Base-by-base conservation (phyloP, 2,888 invertebrate species). In the Dascillus cervinus region DNA sequence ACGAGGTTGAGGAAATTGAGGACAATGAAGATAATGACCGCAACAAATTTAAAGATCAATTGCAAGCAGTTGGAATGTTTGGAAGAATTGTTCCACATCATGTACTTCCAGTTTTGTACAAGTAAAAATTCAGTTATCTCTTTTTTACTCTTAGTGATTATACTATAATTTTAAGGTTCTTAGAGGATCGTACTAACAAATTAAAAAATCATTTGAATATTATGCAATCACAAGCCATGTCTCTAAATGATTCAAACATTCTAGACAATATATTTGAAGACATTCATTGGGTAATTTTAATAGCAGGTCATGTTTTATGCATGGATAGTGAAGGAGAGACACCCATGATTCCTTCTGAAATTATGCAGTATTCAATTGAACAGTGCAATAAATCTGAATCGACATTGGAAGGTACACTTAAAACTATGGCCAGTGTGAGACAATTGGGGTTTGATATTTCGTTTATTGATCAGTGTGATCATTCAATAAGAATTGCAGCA, bases 211-310 rank as follows among this genome's bases (percentile, higher is more conserved):
- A 60, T 37, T 49, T 67, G 9, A 57, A 59, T 35, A 39, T 49
- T 9, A 62, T 66, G 58, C 60, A 58, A 44, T 47, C 52, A 1
- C 57, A 58, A 12, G 57, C 64, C 3, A 61, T 64, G 58, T 60
- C 57, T 15, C 46, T 64, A 14, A 50, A 55, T 14, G 62, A 64
- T 39, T 53, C 62, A 2, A 42, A 50, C 8, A 31, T 44, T 11
- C 37, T 87, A 13, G 71, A 77, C 35, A 72, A 69, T 27, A 64
- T 91, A 15, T 88, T 86, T 55, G 92, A 94, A 66, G 91, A 92
- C 64, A 64, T 92, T 11, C 90, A 92, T 60, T 94, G 92, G 94
- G 72, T 87, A 13, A 65, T 91, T 13, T 73, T 94, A 52, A 77
- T 92, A 29, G 66, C 73, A 24, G 86, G 85, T 47, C 75, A 78